phyloP scores from a whole-genome alignment of 30 jellyfish, hydroid and myxozoan genomes.

The Chrysaora quinquecirrha region DNA sequence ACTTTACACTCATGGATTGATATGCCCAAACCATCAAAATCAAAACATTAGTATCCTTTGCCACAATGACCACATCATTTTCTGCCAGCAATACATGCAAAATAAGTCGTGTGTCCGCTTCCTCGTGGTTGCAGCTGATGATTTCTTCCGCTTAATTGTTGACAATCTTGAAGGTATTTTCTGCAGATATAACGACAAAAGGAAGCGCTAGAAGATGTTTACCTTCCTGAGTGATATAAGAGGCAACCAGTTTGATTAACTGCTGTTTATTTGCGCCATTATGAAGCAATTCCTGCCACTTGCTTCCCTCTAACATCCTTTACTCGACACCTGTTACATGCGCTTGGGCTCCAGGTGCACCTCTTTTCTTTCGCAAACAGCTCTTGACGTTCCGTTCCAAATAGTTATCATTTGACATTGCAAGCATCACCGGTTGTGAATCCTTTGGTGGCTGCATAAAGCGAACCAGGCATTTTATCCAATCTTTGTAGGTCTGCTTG shows the following conservation, averaged over 20 bases:
- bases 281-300: not conserved
- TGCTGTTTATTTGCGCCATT: not conserved
- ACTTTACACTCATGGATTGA: constrained; percentile 1
- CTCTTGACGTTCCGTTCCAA: not conserved
- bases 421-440: not conserved
- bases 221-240: not conserved
- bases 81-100: not conserved
- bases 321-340: not conserved
- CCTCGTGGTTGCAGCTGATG: not conserved
- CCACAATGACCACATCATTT: constrained; percentile 44
- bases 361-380: too few species aligned
- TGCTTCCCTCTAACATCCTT: not conserved
- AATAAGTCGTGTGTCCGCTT: constrained; percentile 44
- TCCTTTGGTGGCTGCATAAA: not conserved
- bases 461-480: constrained; percentile 4
- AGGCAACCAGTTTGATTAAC: not conserved
- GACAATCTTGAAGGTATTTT: not conserved
- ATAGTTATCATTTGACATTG: not conserved
- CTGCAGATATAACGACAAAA: not conserved
- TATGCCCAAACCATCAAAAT: constrained; percentile 28
- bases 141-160: not conserved
- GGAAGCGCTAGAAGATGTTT: not conserved
- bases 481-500: not conserved
- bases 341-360: not conserved
- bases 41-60: constrained; percentile 51